A percentile compares a stretch with the other conserved stretches of the same genome.
phyloP scores from a whole-genome alignment of 2,888 invertebrate genomes.

The Erannis defoliaria region DNA sequence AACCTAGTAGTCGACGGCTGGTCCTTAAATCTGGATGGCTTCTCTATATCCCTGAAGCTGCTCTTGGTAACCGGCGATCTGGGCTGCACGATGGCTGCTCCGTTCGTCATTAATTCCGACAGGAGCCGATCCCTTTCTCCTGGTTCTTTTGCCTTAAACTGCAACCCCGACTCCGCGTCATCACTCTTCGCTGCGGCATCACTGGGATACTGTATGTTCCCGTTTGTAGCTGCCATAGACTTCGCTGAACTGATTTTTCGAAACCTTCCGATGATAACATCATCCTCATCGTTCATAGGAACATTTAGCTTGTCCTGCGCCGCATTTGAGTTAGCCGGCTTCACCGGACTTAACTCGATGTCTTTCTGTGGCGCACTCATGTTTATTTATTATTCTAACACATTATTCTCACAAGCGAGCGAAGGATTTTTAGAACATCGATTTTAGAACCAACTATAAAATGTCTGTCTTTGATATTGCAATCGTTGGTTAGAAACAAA shows the following conservation, averaged over 20 bases:
- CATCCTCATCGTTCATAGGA: slow-evolving; percentile 75
- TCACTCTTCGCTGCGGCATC: slow-evolving; percentile 66
- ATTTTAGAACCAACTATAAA: slow-evolving; percentile 15
- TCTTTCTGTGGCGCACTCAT: slow-evolving; percentile 76
- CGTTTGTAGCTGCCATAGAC: slow-evolving; percentile 84
- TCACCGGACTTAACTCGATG: slow-evolving; percentile 78
- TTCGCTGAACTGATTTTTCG: slow-evolving; percentile 84
- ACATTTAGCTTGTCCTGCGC: slow-evolving; percentile 57
- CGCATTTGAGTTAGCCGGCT: slow-evolving; percentile 50
- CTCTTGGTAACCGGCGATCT: slow-evolving; percentile 82
- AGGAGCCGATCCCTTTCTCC: slow-evolving; percentile 70
- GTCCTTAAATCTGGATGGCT: slow-evolving; percentile 88
- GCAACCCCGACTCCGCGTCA: slow-evolving; percentile 73
- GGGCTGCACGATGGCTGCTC: slow-evolving; percentile 52
- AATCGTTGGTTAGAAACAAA: not conserved
- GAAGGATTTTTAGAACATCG: slow-evolving; percentile 14
- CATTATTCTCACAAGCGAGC: slow-evolving; percentile 34
- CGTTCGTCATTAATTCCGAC: slow-evolving; percentile 58
- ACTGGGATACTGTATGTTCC: slow-evolving; percentile 77
- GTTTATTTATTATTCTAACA: slow-evolving; percentile 40
- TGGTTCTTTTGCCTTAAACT: slow-evolving; percentile 66
- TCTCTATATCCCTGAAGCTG: slow-evolving; percentile 88
- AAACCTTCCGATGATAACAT: slow-evolving; percentile 82
- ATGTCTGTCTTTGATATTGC: not conserved
- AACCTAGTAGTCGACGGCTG: slow-evolving; percentile 88